Percentiles rank a stretch among this genome's conserved stretches.
Conservation (phyloP, 2,113 vertebrate species). For the Murina feae region DNA sequence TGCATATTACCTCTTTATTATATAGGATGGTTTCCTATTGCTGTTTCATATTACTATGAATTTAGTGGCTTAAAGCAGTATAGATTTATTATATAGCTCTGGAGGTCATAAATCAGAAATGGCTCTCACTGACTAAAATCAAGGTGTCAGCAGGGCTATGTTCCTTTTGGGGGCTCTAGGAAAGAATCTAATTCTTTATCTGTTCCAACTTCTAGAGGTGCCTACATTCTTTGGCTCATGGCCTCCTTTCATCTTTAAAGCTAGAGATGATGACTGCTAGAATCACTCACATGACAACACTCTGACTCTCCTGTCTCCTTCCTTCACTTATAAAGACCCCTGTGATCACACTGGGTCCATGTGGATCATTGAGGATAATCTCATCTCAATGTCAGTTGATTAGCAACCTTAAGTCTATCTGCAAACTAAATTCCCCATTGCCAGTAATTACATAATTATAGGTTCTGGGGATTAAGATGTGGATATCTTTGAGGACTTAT, state of each 20-base stretch:
- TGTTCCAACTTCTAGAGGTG: background rate
- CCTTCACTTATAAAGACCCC: background rate
- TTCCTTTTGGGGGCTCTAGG: background rate
- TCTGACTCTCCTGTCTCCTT: background rate
- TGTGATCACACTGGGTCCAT: background rate
- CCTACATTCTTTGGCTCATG: too few relatives aligned
- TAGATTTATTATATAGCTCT: background rate
- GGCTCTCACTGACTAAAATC: background rate
- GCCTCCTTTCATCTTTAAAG: background rate
- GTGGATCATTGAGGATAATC: background rate
- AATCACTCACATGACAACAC: background rate
- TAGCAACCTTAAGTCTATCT: background rate
- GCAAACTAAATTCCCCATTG: background rate
- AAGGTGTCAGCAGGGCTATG: background rate
- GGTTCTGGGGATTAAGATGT: background rate
- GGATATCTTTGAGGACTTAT: background rate
- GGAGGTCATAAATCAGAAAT: background rate
- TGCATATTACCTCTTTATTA: too few relatives aligned
- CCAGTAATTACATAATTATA: background rate
- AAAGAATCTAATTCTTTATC: background rate
- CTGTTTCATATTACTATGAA: background rate
- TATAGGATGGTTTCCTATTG: background rate
- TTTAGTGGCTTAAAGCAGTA: background rate
- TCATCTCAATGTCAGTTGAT: background rate
- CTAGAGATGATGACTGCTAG: background rate